Evolutionary conservation across 2,888 invertebrate genomes (phyloP).

Genomic region (Octodonta nipae): DNA sequence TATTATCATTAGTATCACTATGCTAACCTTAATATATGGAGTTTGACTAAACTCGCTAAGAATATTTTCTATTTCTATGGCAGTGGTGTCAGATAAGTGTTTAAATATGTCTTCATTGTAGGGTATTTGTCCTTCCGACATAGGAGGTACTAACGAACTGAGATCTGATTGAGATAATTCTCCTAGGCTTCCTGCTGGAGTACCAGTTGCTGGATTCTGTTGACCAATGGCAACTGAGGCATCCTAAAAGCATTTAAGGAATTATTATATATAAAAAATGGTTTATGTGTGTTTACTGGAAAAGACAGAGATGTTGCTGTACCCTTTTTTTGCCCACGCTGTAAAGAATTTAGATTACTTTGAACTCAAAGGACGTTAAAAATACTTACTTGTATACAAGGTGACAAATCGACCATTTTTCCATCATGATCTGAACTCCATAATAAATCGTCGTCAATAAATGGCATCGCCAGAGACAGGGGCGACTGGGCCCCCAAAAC

Average conservation of each 20-base stretch:
- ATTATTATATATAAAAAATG: too few species aligned
- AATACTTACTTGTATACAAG: slow-evolving; percentile 67
- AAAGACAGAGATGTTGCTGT: too few species aligned
- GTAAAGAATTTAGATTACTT: too few species aligned
- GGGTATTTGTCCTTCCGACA: slow-evolving; percentile 36
- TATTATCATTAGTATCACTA: too few species aligned
- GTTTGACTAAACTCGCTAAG: slow-evolving; percentile 57
- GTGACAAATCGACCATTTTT: slow-evolving; percentile 82
- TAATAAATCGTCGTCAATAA: slow-evolving; percentile 86
- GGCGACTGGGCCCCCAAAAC: slow-evolving; percentile 42
- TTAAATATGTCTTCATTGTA: slow-evolving; percentile 71
- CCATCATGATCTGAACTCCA: slow-evolving; percentile 93
- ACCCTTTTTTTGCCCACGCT: too few species aligned
- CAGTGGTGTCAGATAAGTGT: slow-evolving; percentile 67
- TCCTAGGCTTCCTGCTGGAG: slow-evolving; percentile 35
- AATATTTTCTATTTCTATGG: slow-evolving; percentile 76
- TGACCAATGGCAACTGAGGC: slow-evolving; percentile 45
- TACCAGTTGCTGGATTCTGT: slow-evolving; percentile 36
- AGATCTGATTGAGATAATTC: slow-evolving; percentile 61
- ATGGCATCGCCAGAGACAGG: slow-evolving; percentile 75
- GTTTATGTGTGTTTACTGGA: too few species aligned
- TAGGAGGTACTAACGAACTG: slow-evolving; percentile 52
- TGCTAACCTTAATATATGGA: slow-evolving; percentile 64
- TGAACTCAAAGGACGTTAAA: too few species aligned
- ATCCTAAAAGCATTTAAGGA: slow-evolving; percentile 39